Evolutionary conservation across 2,888 invertebrate genomes (phyloP).

Genomic region (Oscheius onirici): DNA sequence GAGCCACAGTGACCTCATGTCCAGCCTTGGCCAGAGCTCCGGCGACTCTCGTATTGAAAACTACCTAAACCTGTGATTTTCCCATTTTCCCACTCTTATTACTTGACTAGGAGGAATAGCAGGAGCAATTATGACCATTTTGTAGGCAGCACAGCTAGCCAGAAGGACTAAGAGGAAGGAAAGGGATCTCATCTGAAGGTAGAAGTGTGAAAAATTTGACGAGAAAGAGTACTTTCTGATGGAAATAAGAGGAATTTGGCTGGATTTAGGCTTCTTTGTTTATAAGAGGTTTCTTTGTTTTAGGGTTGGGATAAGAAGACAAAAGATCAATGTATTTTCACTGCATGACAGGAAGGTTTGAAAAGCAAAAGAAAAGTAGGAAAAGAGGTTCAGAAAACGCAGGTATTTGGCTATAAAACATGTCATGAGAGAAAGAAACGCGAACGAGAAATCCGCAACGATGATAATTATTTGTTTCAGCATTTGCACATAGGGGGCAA

Average conservation of each 20-base stretch:
- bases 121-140: constrained; percentile 52
- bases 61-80: constrained; percentile 38
- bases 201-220: not conserved
- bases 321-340: no score
- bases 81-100: not conserved
- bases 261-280: not conserved
- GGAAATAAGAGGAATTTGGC: not conserved
- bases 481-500: no score
- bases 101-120: constrained; percentile 56
- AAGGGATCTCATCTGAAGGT: not conserved
- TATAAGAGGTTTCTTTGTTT: no score
- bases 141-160: constrained; percentile 32
- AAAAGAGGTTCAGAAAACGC: no score
- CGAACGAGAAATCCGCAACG: no score
- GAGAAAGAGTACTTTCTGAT: no score
- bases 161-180: not conserved
- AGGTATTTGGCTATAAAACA: no score
- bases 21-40: constrained; percentile 53
- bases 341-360: no score
- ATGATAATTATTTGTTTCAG: no score
- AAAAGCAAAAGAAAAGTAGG: no score
- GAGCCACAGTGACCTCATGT: constrained; percentile 57
- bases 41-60: constrained; percentile 55
- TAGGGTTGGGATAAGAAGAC: no score
- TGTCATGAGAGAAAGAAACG: no score